Evolutionary conservation across 2,113 vertebrate species (phyloP).

Genomic region (Euleptes europaea): DNA sequence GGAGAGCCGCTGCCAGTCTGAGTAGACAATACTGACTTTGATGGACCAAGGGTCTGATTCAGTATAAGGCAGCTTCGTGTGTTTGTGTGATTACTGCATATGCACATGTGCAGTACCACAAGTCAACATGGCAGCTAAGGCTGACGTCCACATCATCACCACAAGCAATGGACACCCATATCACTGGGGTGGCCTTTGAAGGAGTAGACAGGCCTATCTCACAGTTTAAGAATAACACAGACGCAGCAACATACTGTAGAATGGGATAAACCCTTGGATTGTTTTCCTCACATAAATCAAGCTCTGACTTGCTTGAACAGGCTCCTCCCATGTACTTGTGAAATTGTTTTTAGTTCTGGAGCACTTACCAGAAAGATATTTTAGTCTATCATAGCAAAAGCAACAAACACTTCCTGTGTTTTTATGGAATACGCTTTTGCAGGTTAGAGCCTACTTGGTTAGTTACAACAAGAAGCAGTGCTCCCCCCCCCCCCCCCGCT

Average conservation of each 20-base stretch:
- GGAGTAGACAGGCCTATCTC: not conserved
- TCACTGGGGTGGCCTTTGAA: not conserved
- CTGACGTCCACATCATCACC: not conserved
- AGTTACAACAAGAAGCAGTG: not conserved
- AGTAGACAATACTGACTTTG: too few relatives aligned
- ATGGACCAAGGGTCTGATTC: too few relatives aligned
- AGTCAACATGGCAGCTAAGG: not conserved
- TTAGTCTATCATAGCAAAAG: not conserved
- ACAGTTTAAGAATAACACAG: not conserved
- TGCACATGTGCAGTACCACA: not conserved
- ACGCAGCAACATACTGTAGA: too few relatives aligned
- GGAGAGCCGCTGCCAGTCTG: too few relatives aligned
- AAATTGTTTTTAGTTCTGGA: not conserved
- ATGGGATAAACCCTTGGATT: not conserved
- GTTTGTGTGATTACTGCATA: not conserved
- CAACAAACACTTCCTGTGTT: not conserved
- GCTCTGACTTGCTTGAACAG: not conserved
- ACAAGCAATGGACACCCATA: not conserved
- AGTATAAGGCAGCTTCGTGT: too few relatives aligned
- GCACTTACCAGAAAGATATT: not conserved
- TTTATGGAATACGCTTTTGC: not conserved
- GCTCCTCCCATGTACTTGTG: rapidly evolving
- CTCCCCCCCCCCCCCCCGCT: too few relatives aligned
- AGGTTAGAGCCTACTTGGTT: not conserved
- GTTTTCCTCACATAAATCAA: rapidly evolving